Conservation (phyloP, 1,140 invertebrate species). For the Cataglyphis hispanica region DNA sequence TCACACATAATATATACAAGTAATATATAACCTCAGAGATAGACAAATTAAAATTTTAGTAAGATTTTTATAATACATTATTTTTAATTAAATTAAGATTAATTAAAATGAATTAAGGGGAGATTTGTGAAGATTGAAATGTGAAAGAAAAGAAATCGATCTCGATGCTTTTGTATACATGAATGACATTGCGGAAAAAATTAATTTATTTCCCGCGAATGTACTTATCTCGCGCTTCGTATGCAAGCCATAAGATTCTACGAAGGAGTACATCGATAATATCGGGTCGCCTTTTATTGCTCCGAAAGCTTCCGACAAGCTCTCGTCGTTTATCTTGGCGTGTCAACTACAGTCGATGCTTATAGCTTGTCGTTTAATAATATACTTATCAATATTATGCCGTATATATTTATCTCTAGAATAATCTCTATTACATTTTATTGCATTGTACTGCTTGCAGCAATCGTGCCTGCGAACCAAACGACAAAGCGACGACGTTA, state of each 20-base stretch:
- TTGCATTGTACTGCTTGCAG: constrained; percentile 14
- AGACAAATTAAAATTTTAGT: constrained; percentile 4
- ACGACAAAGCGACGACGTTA: constrained; percentile 5
- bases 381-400: constrained; percentile 19
- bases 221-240: constrained; percentile 15
- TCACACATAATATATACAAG: neutral
- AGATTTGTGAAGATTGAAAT: neutral
- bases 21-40: neutral
- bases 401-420: constrained; percentile 29
- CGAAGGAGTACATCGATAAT: constrained; percentile 35
- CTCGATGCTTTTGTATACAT: neutral
- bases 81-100: neutral
- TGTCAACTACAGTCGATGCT: constrained; percentile 6
- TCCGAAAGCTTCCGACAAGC: constrained; percentile 12
- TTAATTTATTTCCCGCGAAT: constrained; percentile 15
- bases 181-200: neutral
- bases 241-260: neutral
- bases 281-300: constrained; percentile 13
- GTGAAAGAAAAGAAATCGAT: neutral
- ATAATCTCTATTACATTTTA: constrained; percentile 24
- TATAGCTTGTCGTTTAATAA: constrained; percentile 38
- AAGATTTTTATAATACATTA: neutral
- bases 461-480: constrained; percentile 17
- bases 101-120: neutral
- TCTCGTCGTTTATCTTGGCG: constrained; percentile 21